Conservation (phyloP, 2,797 vertebrate genomes). For the Nannoperca australis region DNA sequence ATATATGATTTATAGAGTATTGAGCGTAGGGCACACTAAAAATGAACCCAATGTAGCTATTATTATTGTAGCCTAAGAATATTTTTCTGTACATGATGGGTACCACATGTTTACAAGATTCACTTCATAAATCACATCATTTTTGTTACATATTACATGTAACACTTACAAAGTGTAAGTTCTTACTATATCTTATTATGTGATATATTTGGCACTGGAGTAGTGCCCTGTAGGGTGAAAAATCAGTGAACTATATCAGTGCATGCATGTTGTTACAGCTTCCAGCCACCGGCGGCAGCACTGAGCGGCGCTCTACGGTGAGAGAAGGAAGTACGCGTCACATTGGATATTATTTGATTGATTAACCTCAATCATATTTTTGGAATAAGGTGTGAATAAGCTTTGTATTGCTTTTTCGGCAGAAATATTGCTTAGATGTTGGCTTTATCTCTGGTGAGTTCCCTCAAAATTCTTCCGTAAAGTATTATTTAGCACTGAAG, state of each 20-base stretch:
- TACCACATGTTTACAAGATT: background rate
- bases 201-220: background rate
- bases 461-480: background rate
- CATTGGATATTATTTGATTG: background rate
- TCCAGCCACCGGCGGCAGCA: constrained; percentile 20
- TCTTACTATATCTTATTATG: background rate
- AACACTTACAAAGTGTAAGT: background rate
- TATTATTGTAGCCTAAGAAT: background rate
- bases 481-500: background rate
- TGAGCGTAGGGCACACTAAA: background rate
- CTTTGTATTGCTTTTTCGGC: accelerated
- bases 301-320: background rate
- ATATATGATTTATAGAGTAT: background rate
- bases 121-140: background rate
- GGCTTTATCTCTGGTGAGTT: constrained; percentile 17
- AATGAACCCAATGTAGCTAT: background rate
- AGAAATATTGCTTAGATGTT: background rate
- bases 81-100: background rate
- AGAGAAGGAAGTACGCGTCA: too few relatives aligned
- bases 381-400: background rate
- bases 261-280: background rate
- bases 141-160: too few relatives aligned
- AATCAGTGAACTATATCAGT: background rate
- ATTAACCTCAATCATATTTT: background rate
- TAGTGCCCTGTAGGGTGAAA: background rate